Evolutionary conservation across 2,113 vertebrate species (phyloP), one percentile per base, ranked within the genome.

Genomic region (Epinephelus cyanopodus): DNA sequence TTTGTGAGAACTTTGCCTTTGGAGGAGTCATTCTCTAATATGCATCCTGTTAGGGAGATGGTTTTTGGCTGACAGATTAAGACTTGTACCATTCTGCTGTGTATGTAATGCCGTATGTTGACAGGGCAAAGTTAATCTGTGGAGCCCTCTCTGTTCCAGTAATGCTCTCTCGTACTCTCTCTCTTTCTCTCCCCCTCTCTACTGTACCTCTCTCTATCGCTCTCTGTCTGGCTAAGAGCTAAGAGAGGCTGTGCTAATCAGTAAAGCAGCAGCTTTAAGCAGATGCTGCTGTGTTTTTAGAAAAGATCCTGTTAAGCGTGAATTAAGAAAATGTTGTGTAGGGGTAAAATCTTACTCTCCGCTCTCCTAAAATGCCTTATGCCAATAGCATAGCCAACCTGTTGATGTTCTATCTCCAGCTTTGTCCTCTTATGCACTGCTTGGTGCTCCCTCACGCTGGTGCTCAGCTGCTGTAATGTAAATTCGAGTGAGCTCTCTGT

Each of bases 231-330:
- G 83, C 82, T 74, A 62, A 76, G 74, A 84, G 81, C 84, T 84
- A 72, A 37, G 57, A 17, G 37, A 83, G 74, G 82, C 79, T 86
- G 56, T 88, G 81, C 85, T 91, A 90, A 91, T 90, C 81, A 78
- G 71, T 84, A 70, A 56, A 84, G 82, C 87, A 64, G 83, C 79
- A 77, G 85, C 89, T 92, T 64, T 50, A 77, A 93, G 86, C 88
- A 83, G 73, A 88, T 87, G 79, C 82, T 84, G 90, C 83, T 84
- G 79, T 91, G 86, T 89, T 91, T 92, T 87, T 81, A 87, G 84
- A 90, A 85, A 80, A 86, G 61, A 92, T 94, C 90, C 83, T 83
- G 57, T 92, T 90, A 93, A 89, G 87, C 48, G 57, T 88, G 85
- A 84, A 89, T 82, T 86, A 12, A 82, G 69, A 76, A 78, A 89